A percentile compares a stretch with the other conserved stretches of the same genome.
phyloP scores from a whole-genome alignment of 2,888 invertebrate genomes.

The Ecdyonurus torrentis region DNA sequence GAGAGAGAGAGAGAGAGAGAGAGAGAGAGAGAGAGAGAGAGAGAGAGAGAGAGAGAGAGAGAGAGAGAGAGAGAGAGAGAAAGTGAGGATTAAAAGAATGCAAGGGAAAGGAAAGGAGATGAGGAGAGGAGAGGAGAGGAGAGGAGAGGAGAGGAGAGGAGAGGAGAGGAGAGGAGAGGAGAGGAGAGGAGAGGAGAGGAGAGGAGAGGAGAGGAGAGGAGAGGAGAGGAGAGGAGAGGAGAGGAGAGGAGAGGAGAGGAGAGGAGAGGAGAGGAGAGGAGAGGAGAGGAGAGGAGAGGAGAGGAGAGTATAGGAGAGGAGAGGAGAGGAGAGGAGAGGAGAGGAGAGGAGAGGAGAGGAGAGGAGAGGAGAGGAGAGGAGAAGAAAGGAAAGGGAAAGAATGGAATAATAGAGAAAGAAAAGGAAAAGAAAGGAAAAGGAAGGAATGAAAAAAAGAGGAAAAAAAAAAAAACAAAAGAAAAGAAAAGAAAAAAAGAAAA shows the following conservation, averaged over 20 bases:
- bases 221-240: not conserved
- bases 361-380: too few relatives aligned
- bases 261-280: not conserved
- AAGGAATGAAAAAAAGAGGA: too few relatives aligned
- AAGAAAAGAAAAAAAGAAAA: too few relatives aligned
- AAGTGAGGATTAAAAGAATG: not conserved
- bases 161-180: not conserved
- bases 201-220: not conserved
- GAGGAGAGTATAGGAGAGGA: not conserved
- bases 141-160: not conserved
- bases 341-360: too few relatives aligned
- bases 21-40: not conserved
- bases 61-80: not conserved
- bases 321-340: too few relatives aligned
- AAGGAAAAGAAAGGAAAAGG: slow-evolving; percentile 10
- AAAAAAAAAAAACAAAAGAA: too few relatives aligned
- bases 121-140: not conserved
- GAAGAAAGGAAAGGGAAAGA: too few relatives aligned
- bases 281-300: not conserved
- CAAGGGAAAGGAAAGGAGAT: not conserved
- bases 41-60: not conserved
- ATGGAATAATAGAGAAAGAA: not conserved
- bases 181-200: not conserved
- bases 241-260: not conserved
- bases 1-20: not conserved